Conservation (phyloP, 2,888 invertebrate species). For the Galerucella calmariensis region DNA sequence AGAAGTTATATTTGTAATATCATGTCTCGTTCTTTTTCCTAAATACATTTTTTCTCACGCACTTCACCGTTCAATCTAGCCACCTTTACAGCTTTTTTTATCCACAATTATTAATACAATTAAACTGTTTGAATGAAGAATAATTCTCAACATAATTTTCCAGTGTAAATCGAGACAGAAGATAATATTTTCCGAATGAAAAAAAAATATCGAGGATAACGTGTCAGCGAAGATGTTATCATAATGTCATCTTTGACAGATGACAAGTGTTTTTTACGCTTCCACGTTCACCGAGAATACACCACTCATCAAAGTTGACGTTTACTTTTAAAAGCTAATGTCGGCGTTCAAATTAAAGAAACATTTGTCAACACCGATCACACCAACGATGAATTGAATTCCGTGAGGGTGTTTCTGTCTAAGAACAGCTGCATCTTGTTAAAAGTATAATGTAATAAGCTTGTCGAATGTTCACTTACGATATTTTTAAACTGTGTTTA, state of each 20-base stretch:
- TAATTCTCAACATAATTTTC: too few species aligned
- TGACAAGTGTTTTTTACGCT: slow-evolving; percentile 31
- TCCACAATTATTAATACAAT: too few species aligned
- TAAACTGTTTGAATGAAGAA: too few species aligned
- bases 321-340: slow-evolving; percentile 23
- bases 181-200: too few species aligned
- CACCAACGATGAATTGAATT: slow-evolving; percentile 9
- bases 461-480: too few species aligned
- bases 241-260: slow-evolving; percentile 20
- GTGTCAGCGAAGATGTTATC: slow-evolving; percentile 9
- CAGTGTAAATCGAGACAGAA: too few species aligned
- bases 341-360: slow-evolving; percentile 33
- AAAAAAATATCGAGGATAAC: neutral
- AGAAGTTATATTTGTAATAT: too few species aligned
- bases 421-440: slow-evolving; percentile 10
- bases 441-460: neutral
- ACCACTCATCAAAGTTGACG: slow-evolving; percentile 24
- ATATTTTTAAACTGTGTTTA: too few species aligned
- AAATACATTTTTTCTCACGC: too few species aligned
- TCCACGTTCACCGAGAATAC: slow-evolving; percentile 8
- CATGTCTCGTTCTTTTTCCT: too few species aligned
- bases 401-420: slow-evolving; percentile 17
- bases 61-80: too few species aligned
- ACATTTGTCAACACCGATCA: slow-evolving; percentile 30
- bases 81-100: too few species aligned